These are phyloP conservation scores for Euclidia mi DNA, from an alignment of 2,888 invertebrate species.

Conservation along the genomic window DNA sequence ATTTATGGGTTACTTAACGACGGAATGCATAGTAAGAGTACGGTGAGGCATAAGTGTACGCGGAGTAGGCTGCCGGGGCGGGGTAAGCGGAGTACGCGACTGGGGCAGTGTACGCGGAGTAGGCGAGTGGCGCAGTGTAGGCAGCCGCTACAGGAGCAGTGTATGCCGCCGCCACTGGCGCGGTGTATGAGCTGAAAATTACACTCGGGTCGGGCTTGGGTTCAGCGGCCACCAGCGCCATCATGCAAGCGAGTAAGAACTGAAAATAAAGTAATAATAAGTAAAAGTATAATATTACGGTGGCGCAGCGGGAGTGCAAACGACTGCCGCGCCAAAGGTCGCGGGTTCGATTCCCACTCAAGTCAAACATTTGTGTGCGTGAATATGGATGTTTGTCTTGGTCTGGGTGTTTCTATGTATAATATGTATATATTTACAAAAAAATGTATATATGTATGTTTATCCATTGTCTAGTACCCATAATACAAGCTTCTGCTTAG, in stretches of 20 bases:
- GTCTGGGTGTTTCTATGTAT: too few species aligned
- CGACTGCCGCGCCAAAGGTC: too few species aligned
- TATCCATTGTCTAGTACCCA: too few species aligned
- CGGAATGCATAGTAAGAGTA: conserved; percentile 29
- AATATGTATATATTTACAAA: too few species aligned
- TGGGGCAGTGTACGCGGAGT: conserved; percentile 53
- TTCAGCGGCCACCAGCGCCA: conserved; percentile 59
- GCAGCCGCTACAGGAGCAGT: conserved; percentile 58
- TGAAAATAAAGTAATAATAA: conserved; percentile 52
- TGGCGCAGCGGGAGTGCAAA: too few species aligned
- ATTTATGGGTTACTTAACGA: neutral
- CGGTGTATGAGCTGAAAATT: conserved; percentile 51
- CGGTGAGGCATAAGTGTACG: conserved; percentile 64
- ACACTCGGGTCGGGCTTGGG: conserved; percentile 55
- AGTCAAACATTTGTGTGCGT: too few species aligned
- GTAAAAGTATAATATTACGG: too few species aligned
- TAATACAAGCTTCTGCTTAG: too few species aligned
- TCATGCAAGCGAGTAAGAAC: conserved; percentile 72
- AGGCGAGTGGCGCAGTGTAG: conserved; percentile 61
- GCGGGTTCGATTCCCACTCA: too few species aligned
- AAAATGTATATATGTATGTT: too few species aligned
- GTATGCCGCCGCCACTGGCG: too few species aligned
- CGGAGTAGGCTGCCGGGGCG: conserved; percentile 69
- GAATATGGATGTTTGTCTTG: too few species aligned
- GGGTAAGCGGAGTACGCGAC: conserved; percentile 63